phyloP scores from a whole-genome alignment of 2,113 vertebrate genomes.

The Microcebus ravelobensis region DNA sequence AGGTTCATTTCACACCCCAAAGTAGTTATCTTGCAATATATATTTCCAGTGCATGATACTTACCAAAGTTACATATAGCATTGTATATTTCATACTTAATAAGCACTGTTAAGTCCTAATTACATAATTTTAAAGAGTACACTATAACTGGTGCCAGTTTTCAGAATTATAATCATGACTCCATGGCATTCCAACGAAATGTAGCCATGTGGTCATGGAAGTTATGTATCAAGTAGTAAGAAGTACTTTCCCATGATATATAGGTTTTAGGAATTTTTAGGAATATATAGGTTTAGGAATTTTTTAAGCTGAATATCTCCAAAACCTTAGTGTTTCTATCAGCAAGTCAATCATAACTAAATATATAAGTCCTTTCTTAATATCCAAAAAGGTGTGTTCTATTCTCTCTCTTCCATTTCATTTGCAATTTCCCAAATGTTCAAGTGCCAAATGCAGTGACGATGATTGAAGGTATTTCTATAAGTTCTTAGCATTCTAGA shows the following conservation, averaged over 20 bases:
- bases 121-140: not conserved
- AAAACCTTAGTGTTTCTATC: not conserved
- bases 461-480: not conserved
- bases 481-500: not conserved
- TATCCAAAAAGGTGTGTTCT: not conserved
- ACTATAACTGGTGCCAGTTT: not conserved
- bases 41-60: not conserved
- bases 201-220: not conserved
- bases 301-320: not conserved
- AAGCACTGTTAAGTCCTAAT: not conserved
- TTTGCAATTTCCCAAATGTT: not conserved
- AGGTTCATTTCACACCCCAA: not conserved
- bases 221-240: not conserved
- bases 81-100: not conserved
- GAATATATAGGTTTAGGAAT: not conserved
- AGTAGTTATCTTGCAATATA: not conserved
- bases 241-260: not conserved
- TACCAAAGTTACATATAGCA: not conserved
- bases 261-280: no score
- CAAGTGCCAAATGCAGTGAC: not conserved
- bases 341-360: not conserved
- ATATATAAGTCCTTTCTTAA: not conserved
- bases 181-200: not conserved
- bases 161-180: not conserved
- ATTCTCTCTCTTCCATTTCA: not conserved